These are phyloP conservation scores for Gila robusta DNA, from an alignment of 2,797 vertebrate species.

Conservation along the genomic window DNA sequence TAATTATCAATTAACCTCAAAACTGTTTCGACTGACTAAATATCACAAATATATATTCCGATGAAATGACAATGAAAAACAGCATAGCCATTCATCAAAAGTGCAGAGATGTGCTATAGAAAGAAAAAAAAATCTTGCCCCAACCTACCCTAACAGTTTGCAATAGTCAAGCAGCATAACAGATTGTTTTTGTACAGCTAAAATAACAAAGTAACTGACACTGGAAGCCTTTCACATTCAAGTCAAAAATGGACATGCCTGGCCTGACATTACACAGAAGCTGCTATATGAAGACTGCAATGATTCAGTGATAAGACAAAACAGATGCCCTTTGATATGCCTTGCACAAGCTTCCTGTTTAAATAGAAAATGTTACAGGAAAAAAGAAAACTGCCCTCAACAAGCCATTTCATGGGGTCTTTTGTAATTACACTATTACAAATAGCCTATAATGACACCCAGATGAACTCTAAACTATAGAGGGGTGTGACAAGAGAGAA, in stretches of 20 bases:
- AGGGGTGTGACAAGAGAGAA: background rate
- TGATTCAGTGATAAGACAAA: background rate
- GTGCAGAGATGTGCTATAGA: too few relatives aligned
- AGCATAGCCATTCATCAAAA: too few relatives aligned
- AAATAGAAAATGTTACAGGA: background rate
- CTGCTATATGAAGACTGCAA: background rate
- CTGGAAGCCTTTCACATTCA: background rate
- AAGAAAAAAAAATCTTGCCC: too few relatives aligned
- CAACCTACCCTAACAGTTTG: background rate
- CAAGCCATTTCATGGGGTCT: background rate
- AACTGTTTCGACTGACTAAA: too few relatives aligned
- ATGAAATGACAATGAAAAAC: too few relatives aligned
- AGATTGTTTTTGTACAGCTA: background rate
- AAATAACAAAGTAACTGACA: background rate
- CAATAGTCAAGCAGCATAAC: background rate
- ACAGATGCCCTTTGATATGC: background rate
- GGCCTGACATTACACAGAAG: background rate
- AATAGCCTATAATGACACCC: background rate
- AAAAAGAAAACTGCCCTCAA: background rate
- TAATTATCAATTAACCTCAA: too few relatives aligned
- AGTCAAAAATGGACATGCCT: background rate
- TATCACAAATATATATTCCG: too few relatives aligned
- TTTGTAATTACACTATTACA: background rate
- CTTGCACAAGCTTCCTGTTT: background rate
- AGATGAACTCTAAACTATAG: background rate